Evolutionary conservation across 2,888 invertebrate species (phyloP), one percentile per base, ranked within the genome.

Genomic region (Conchocele bisecta): DNA sequence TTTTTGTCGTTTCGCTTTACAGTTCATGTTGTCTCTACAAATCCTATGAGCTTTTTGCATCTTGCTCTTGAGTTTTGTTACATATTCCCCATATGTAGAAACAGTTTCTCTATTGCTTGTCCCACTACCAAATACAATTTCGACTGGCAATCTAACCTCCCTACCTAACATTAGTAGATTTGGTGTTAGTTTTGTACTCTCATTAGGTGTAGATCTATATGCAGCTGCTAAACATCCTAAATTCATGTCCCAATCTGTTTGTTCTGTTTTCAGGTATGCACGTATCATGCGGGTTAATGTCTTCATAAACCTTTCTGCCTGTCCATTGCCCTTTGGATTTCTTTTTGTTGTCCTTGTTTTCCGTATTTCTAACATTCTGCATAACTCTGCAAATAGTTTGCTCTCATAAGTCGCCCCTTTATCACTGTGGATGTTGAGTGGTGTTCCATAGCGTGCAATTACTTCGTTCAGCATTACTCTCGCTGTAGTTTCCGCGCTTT

Each of bases 361-460:
- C 44, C 48, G 53, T n/a, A 80, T 71, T 28, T 75, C 75, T 5
- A 72, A 37, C 28, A 80, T 7, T 20, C 48, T 9, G 54, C 75
- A 80, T 9, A 80, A 29, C 39, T 75, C 69, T 29, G 29, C 7
- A 31, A 80, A 77, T n/a, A 75, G 13, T 37, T 54, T 28, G 48
- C 72, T 75, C 42, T 79, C 68, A 60, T 64, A 77, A 20, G 68
- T 68, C 13, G 60, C 11, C 2, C 79, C 79, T 39, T 71, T 76
- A 28, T 79, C 79, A 39, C 58, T 46, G 31, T 74, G 79, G 22
- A 77, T 37, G 9, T 58, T 44, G 7, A 58, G 35, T 1, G 68
- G 71, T 33, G 57, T 59, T 0, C 76, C 70, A 50, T 44, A 74
- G 11, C 79, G 15, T 20, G 56, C 20, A 29, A 79, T 53, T 9